Evolutionary conservation across 2,113 vertebrate species (phyloP).

Genomic region (Pterocles burchelli): DNA sequence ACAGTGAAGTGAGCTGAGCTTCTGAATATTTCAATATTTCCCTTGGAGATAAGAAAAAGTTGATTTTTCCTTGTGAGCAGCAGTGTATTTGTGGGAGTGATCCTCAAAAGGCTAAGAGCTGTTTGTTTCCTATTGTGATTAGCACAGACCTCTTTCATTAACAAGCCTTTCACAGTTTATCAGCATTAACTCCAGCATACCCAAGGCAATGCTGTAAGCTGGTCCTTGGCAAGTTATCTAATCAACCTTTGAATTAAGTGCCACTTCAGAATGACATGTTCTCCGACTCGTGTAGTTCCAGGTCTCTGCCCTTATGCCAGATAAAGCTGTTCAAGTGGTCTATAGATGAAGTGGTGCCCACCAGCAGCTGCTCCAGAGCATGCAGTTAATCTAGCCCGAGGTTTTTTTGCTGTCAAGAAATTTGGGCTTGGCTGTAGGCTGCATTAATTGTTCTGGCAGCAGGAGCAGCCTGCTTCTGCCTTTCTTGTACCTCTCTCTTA

Average conservation of each 20-base stretch:
- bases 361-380: background rate
- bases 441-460: background rate
- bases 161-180: background rate
- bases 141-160: background rate
- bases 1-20: background rate
- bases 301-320: background rate
- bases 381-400: background rate
- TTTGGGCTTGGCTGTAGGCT: background rate
- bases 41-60: background rate
- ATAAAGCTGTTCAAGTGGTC: background rate
- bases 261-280: background rate
- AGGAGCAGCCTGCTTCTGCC: background rate
- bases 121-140: background rate
- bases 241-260: background rate
- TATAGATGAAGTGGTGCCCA: background rate
- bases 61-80: background rate
- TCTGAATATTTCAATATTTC: background rate
- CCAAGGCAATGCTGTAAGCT: background rate
- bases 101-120: background rate
- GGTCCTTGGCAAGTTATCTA: background rate
- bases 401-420: background rate
- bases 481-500: background rate
- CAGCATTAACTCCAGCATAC: background rate
- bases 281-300: rapidly evolving
- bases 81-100: background rate